A percentile compares a stretch with the other conserved stretches of the same genome.
phyloP scores from a whole-genome alignment of 2,113 vertebrate species.

The Phrynosoma platyrhinos region DNA sequence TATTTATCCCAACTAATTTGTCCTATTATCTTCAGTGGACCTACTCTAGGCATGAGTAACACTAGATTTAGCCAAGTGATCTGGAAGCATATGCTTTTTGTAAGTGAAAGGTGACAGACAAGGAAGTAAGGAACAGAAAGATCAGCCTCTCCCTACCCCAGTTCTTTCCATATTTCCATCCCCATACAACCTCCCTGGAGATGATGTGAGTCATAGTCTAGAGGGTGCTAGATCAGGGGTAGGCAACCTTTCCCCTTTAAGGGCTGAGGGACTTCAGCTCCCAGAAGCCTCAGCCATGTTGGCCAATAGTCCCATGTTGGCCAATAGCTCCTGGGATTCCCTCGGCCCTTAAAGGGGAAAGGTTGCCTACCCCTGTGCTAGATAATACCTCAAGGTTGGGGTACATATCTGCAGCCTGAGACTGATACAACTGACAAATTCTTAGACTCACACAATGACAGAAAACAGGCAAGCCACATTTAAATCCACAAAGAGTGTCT shows the following conservation, averaged over 20 bases:
- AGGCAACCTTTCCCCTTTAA: too few relatives aligned
- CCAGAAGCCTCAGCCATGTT: too few relatives aligned
- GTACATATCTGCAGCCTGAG: neutral
- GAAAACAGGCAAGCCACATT: neutral
- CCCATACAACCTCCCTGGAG: neutral
- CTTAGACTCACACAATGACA: neutral
- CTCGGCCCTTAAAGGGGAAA: too few relatives aligned
- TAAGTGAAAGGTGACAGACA: neutral
- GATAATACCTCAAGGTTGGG: neutral
- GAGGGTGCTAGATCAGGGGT: neutral
- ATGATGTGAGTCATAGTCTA: neutral
- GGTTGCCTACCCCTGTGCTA: too few relatives aligned
- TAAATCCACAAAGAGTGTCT: neutral
- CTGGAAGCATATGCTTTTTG: constrained; percentile 40
- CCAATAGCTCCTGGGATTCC: too few relatives aligned
- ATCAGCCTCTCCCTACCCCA: neutral
- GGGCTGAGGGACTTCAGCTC: too few relatives aligned
- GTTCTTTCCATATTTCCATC: neutral
- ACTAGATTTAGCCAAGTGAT: constrained; percentile 1
- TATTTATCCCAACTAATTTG: too few relatives aligned
- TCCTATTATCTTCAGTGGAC: too few relatives aligned
- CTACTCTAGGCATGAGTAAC: neutral
- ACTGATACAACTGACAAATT: neutral
- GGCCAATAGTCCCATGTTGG: too few relatives aligned
- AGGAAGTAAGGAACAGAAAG: neutral